phyloP scores from a whole-genome alignment of 1,140 invertebrate species.

The Proales similis region DNA sequence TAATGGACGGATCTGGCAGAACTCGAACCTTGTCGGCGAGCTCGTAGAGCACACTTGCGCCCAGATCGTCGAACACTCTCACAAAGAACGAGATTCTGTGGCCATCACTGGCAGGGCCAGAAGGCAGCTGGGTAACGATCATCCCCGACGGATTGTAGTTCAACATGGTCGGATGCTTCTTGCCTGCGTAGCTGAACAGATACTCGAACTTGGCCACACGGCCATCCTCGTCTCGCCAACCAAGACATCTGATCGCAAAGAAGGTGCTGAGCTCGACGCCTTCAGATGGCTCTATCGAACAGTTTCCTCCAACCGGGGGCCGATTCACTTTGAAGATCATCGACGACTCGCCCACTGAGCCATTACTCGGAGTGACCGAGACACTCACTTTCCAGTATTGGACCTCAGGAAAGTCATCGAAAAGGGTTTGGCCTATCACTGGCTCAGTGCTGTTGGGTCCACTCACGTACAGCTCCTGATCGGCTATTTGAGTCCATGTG shows the following conservation, averaged over 20 bases:
- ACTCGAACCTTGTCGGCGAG: not conserved
- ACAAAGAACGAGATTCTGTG: constrained; percentile 21
- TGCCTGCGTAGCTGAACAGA: too few relatives aligned
- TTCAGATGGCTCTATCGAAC: not conserved
- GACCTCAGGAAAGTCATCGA: not conserved
- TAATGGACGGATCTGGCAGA: too few relatives aligned
- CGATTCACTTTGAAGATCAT: not conserved
- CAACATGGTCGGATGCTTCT: too few relatives aligned
- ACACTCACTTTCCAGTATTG: not conserved
- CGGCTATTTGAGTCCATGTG: too few relatives aligned
- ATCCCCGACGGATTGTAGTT: not conserved
- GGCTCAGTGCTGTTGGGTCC: too few relatives aligned
- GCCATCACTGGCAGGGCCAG: not conserved
- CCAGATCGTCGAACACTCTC: constrained; percentile 23
- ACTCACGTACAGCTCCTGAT: too few relatives aligned
- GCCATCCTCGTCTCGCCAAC: too few relatives aligned
- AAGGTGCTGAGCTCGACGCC: too few relatives aligned
- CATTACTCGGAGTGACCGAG: not conserved
- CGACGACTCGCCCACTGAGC: not conserved
- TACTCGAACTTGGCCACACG: too few relatives aligned
- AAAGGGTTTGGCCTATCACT: too few relatives aligned
- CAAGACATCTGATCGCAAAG: too few relatives aligned
- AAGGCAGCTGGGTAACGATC: not conserved
- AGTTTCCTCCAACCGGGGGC: not conserved
- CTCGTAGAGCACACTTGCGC: constrained; percentile 9